Evolutionary conservation across 2,113 vertebrate genomes (phyloP).

Genomic region (Rhagologus leucostigma): DNA sequence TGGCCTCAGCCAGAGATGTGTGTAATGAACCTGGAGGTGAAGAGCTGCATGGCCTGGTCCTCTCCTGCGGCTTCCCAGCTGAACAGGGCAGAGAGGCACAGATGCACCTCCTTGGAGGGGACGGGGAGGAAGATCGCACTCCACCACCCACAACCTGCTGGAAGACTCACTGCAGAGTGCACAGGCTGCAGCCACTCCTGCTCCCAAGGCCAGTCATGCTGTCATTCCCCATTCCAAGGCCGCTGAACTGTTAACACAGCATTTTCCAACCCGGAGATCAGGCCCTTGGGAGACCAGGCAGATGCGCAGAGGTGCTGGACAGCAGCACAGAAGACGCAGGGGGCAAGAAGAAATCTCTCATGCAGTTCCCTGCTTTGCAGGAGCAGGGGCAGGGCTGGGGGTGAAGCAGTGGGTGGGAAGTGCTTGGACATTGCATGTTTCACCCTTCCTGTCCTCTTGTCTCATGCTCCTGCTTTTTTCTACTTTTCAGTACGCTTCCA

Average conservation of each 20-base stretch:
- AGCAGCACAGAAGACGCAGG: not conserved
- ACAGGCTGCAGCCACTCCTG: not conserved
- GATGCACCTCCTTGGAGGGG: not conserved
- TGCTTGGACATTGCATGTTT: rapidly evolving
- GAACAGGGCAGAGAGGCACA: rapidly evolving
- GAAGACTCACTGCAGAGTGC: not conserved
- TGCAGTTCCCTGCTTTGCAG: not conserved
- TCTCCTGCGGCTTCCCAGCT: not conserved
- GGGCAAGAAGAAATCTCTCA: not conserved
- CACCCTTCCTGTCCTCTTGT: rapidly evolving
- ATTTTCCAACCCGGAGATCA: rapidly evolving
- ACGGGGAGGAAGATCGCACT: not conserved
- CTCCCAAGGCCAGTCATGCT: not conserved
- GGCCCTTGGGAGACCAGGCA: not conserved
- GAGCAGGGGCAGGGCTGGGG: not conserved
- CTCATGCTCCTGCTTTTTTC: not conserved
- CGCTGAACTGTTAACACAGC: rapidly evolving
- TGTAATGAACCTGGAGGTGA: not conserved
- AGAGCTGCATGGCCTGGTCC: rapidly evolving
- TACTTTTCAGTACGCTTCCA: not conserved
- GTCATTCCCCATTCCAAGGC: not conserved
- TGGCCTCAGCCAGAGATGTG: not conserved
- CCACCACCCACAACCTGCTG: not conserved
- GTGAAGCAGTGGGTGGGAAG: not conserved
- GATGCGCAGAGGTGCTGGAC: not conserved